Conservation (phyloP, 1,140 invertebrate species). For the Leptinotarsa defecta region DNA sequence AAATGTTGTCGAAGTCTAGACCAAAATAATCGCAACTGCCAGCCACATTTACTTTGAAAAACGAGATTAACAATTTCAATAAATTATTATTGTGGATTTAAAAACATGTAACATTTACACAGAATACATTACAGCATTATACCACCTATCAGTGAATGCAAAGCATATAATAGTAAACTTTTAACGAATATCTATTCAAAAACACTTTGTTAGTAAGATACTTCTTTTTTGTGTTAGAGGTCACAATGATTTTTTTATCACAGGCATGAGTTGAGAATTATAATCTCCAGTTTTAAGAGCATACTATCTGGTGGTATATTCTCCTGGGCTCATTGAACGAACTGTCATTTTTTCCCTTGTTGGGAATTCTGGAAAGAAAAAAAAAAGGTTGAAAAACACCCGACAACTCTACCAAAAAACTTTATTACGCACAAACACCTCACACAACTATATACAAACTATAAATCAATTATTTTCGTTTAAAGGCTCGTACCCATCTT, state of each 20-base stretch:
- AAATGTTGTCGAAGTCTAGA: too few species aligned
- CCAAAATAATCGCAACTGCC: too few species aligned
- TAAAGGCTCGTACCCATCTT: slow-evolving; percentile 80
- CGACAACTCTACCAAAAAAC: slow-evolving; percentile 9
- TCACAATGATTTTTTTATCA: slow-evolving; percentile 5
- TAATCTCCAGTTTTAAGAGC: background rate
- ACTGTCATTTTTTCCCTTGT: slow-evolving; percentile 37
- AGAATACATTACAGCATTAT: too few species aligned
- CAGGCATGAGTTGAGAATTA: background rate
- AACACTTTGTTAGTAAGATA: too few species aligned
- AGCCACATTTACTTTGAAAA: too few species aligned
- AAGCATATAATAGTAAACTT: too few species aligned
- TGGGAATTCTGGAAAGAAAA: slow-evolving; percentile 50
- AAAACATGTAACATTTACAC: too few species aligned
- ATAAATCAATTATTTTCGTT: slow-evolving; percentile 41
- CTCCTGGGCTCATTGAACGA: slow-evolving; percentile 42
- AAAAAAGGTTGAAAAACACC: slow-evolving; percentile 25
- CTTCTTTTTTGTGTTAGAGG: too few species aligned
- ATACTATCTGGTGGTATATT: slow-evolving; percentile 47
- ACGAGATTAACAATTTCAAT: too few species aligned
- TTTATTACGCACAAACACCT: background rate
- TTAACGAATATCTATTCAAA: too few species aligned
- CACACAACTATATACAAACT: slow-evolving; percentile 25
- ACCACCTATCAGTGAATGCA: too few species aligned
- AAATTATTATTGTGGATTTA: too few species aligned